Percentiles rank a stretch among this genome's conserved stretches.
Evolutionary conservation across 2,888 invertebrate species (phyloP).

Genomic region (Dimorphilus gyrociliatus): DNA sequence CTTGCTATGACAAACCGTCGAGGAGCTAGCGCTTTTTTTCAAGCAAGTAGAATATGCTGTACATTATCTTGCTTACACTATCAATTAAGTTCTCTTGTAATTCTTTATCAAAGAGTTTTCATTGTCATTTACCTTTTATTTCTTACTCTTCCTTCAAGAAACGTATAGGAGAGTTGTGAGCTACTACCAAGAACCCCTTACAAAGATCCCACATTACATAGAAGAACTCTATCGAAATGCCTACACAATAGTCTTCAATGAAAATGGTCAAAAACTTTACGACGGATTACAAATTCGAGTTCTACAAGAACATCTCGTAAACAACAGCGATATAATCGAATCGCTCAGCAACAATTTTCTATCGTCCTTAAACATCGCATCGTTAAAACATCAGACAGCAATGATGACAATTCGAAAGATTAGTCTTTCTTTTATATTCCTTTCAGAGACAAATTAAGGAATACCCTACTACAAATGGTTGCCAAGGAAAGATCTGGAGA

Average conservation of each 20-base stretch:
- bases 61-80: too few relatives aligned
- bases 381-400: conserved; percentile 98
- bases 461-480: conserved; percentile 83
- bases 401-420: conserved; percentile 99
- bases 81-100: too few relatives aligned
- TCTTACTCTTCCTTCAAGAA: too few relatives aligned
- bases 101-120: too few relatives aligned
- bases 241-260: conserved; percentile 98
- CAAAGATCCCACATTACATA: too few relatives aligned
- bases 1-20: too few relatives aligned
- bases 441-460: conserved; percentile 51
- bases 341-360: conserved; percentile 91
- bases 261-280: conserved; percentile 94
- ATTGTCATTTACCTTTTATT: too few relatives aligned
- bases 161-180: too few relatives aligned
- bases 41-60: too few relatives aligned
- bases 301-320: conserved; percentile 86
- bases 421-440: conserved; percentile 90
- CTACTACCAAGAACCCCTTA: too few relatives aligned
- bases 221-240: conserved; percentile 99
- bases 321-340: conserved; percentile 79
- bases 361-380: conserved; percentile 84
- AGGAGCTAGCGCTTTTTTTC: too few relatives aligned
- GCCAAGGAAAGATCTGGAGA: conserved; percentile 88
- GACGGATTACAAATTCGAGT: conserved; percentile 95